Evolutionary conservation across 1,140 invertebrate species (phyloP).

Genomic region (Caerostris darwini): DNA sequence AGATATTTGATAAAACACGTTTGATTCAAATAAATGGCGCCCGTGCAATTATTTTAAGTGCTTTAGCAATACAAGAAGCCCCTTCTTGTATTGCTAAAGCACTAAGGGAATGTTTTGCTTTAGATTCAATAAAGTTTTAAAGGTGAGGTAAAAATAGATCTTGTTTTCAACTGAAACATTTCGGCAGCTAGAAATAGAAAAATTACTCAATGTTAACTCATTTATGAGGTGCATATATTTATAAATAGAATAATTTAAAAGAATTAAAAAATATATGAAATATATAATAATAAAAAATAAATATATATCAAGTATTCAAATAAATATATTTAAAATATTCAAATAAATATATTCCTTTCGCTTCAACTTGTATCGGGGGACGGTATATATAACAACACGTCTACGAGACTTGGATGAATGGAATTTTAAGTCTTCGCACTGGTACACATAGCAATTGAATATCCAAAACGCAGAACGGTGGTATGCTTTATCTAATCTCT

Average conservation of each 20-base stretch:
- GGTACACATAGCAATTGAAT: neutral
- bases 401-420: neutral
- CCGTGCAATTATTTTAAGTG: neutral
- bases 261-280: no score
- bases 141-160: no score
- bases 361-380: slow-evolving; percentile 19
- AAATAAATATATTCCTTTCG: slow-evolving; percentile 50
- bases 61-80: no score
- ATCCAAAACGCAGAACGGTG: neutral
- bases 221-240: no score
- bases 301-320: no score
- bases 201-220: no score
- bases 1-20: neutral
- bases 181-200: no score
- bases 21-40: neutral
- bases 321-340: neutral
- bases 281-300: no score
- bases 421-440: neutral
- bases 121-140: neutral
- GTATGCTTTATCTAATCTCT: neutral
- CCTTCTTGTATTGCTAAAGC: neutral
- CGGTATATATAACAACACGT: slow-evolving; percentile 31
- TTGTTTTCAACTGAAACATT: no score
- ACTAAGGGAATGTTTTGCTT: neutral
- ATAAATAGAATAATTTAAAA: no score